A percentile compares a stretch with the other conserved stretches of the same genome.
These are phyloP conservation scores for Pan paniscus DNA, from an alignment of 2,113 vertebrate species.

Conservation along the genomic window DNA sequence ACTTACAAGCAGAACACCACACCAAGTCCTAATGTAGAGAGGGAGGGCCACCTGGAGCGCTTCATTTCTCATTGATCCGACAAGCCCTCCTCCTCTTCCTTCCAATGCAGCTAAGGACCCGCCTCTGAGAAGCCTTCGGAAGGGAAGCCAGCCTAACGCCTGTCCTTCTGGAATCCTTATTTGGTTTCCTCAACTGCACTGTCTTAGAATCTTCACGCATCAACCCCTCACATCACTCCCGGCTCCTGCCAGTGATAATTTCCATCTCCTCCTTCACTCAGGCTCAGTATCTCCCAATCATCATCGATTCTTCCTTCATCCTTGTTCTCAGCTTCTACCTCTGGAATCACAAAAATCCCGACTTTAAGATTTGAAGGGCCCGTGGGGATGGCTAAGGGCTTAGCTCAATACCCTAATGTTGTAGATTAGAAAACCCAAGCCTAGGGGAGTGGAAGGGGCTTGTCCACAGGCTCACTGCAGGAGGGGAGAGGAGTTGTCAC, in stretches of 20 bases:
- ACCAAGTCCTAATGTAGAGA: neutral
- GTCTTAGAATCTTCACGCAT: neutral
- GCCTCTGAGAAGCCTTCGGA: neutral
- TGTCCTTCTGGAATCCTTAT: neutral
- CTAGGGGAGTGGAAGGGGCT: neutral
- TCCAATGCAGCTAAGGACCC: neutral
- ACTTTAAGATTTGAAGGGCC: neutral
- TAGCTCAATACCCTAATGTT: neutral
- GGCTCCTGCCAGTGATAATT: no score
- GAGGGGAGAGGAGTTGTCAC: neutral
- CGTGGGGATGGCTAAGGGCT: neutral
- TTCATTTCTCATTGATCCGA: neutral
- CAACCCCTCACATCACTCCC: neutral
- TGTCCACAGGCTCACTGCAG: neutral
- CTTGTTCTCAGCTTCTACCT: neutral
- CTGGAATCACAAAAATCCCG: neutral
- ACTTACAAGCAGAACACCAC: no score
- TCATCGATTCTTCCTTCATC: neutral
- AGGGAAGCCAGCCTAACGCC: neutral
- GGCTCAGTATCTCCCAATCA: neutral
- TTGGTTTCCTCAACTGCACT: neutral
- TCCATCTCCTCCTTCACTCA: neutral
- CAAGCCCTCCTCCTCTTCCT: neutral
- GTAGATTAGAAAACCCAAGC: neutral
- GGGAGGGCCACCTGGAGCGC: neutral